phyloP scores from a whole-genome alignment of 2,888 invertebrate species.

The Dryocosmus kuriphilus region DNA sequence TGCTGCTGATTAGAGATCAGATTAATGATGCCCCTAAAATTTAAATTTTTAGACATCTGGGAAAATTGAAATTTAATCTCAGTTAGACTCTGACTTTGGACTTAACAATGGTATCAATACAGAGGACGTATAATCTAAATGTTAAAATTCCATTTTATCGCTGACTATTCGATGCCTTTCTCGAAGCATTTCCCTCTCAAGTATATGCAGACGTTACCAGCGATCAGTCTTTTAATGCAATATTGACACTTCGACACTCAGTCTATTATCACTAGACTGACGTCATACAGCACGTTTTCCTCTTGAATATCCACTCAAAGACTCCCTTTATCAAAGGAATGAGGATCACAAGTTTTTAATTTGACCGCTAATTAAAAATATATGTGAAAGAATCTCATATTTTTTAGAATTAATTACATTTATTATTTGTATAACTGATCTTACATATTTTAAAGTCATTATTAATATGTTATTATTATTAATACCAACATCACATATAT shows the following conservation, averaged over 20 bases:
- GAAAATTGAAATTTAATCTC: background rate
- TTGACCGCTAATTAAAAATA: background rate
- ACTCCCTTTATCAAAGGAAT: no score
- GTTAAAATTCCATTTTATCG: conserved; percentile 16
- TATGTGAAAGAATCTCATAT: no score
- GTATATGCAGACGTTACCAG: conserved; percentile 43
- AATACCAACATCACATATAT: no score
- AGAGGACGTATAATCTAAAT: conserved; percentile 10
- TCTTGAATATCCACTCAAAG: conserved; percentile 43
- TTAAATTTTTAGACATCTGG: background rate
- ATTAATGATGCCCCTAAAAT: no score
- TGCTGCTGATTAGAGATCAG: no score
- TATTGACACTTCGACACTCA: conserved; percentile 64
- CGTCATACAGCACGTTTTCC: conserved; percentile 54
- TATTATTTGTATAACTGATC: no score
- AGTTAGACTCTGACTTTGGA: conserved; percentile 2
- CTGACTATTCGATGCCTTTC: conserved; percentile 6
- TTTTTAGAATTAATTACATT: background rate
- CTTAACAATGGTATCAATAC: background rate
- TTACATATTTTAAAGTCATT: no score
- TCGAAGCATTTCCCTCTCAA: conserved; percentile 11
- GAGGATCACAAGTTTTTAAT: conserved; percentile 3
- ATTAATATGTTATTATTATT: no score
- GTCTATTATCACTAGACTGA: conserved; percentile 60
- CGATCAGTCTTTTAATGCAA: conserved; percentile 57